phyloP scores from a whole-genome alignment of 2,888 invertebrate species.

The Thalpophila matura region DNA sequence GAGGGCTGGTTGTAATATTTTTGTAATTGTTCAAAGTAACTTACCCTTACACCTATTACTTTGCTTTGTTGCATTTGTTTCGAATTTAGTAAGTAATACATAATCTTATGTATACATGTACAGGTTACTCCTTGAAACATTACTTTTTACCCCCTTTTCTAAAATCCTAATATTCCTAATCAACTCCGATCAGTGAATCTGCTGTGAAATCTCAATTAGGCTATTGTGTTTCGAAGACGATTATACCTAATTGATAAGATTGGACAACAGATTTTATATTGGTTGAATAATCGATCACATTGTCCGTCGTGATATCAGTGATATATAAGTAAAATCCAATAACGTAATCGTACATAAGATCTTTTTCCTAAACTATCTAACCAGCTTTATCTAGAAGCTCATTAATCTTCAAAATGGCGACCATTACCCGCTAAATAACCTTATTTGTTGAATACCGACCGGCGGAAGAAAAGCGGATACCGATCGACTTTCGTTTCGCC shows the following conservation, averaged over 20 bases:
- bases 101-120: no score
- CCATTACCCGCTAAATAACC: slow-evolving; percentile 57
- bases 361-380: slow-evolving; percentile 6
- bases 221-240: no score
- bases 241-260: neutral
- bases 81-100: no score
- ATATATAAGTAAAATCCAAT: neutral
- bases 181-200: no score
- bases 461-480: slow-evolving; percentile 64
- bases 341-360: slow-evolving; percentile 5
- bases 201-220: no score
- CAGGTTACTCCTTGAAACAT: no score
- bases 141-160: no score
- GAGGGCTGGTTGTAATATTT: slow-evolving; percentile 7
- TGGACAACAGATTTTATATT: no score
- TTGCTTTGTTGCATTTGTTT: no score
- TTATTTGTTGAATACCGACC: slow-evolving; percentile 56
- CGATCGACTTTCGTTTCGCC: slow-evolving; percentile 58
- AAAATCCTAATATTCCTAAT: no score
- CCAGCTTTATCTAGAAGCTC: slow-evolving; percentile 24
- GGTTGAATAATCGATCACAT: no score
- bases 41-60: no score
- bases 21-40: neutral
- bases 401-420: slow-evolving; percentile 47
- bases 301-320: neutral